phyloP scores from a whole-genome alignment of 2,797 vertebrate species.

The Etheostoma nigrum region DNA sequence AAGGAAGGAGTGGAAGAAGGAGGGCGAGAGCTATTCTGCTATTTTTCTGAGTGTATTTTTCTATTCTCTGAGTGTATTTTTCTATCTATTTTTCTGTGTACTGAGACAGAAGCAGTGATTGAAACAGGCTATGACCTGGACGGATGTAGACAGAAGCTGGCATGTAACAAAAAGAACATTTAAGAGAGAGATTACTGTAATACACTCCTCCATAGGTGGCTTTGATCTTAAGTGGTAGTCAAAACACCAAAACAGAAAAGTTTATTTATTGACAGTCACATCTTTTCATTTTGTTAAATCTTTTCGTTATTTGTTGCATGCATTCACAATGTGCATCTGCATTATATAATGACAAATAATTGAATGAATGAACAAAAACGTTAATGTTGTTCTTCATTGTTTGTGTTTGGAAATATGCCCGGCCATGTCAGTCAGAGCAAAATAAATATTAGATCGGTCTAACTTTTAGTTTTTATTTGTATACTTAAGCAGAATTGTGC shows the following conservation, averaged over 20 bases:
- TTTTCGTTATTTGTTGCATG: too few species aligned
- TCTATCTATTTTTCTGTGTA: conserved; percentile 25
- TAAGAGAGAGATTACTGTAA: not conserved
- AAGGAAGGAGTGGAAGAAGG: conserved; percentile 43
- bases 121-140: conserved; percentile 18
- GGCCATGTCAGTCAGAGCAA: not conserved
- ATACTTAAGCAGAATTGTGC: not conserved
- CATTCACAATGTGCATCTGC: too few species aligned
- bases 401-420: conserved; percentile 7
- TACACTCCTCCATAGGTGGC: too few species aligned
- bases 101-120: conserved; percentile 21
- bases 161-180: not conserved
- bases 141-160: conserved; percentile 3
- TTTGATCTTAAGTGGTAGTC: not conserved
- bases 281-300: not conserved
- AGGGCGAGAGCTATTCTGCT: conserved; percentile 17
- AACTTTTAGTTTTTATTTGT: not conserved
- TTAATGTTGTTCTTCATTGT: not conserved
- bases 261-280: not conserved
- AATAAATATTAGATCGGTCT: not conserved
- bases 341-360: not conserved
- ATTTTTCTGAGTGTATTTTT: conserved; percentile 32
- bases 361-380: not conserved
- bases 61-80: too few species aligned
- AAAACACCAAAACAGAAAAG: not conserved